These are phyloP conservation scores for Reticulitermes lucifugus DNA, from an alignment of 2,888 invertebrate genomes.

Conservation along the genomic window DNA sequence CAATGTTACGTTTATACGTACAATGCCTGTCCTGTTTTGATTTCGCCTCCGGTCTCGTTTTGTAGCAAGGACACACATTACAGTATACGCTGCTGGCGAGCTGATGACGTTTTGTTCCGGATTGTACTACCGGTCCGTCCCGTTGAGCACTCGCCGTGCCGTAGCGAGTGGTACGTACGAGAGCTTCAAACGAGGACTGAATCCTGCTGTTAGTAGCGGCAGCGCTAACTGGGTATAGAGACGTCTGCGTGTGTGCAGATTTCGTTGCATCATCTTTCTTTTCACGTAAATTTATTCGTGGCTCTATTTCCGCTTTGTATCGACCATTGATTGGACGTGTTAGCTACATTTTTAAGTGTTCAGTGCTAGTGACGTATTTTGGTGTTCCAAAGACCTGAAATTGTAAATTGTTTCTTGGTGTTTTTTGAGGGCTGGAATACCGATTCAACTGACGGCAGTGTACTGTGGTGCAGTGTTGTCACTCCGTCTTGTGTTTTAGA, in stretches of 20 bases:
- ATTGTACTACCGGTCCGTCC: constrained; percentile 1
- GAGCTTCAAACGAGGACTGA: background rate
- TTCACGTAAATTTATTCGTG: background rate
- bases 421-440: too few relatives aligned
- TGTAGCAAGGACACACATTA: background rate
- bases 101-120: background rate
- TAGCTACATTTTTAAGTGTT: background rate
- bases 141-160: constrained; percentile 14
- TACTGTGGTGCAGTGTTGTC: too few relatives aligned
- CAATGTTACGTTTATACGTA: too few relatives aligned
- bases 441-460: too few relatives aligned
- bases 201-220: constrained; percentile 25
- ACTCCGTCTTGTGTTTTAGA: too few relatives aligned
- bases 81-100: background rate
- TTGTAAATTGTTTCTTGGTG: too few relatives aligned
- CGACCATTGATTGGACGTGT: background rate
- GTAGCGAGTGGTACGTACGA: constrained; percentile 12
- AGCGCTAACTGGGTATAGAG: background rate
- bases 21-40: background rate
- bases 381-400: background rate
- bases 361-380: background rate
- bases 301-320: background rate
- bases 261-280: background rate
- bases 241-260: background rate
- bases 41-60: background rate